Conservation (phyloP, 1,140 invertebrate genomes). For the Solenopsis invicta region DNA sequence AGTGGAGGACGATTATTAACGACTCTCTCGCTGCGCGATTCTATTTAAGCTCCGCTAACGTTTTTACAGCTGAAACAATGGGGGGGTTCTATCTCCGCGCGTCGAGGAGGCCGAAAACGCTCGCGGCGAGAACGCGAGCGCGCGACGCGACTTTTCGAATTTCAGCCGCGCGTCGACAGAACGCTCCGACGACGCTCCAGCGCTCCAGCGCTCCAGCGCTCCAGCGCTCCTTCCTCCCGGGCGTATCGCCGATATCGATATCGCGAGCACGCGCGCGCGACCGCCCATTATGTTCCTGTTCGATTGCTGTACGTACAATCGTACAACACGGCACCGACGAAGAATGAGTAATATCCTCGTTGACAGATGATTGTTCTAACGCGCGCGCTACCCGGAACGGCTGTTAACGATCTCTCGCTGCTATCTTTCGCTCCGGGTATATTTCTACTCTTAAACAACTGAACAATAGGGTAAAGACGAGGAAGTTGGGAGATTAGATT, state of each 20-base stretch:
- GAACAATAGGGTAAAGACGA: constrained; percentile 7
- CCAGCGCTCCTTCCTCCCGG: background rate
- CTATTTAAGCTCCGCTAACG: constrained; percentile 62
- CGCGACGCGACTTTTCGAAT: constrained; percentile 32
- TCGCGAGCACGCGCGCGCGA: background rate
- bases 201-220: too few species aligned
- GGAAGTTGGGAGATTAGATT: constrained; percentile 8
- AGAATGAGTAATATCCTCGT: constrained; percentile 36
- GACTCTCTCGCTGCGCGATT: constrained; percentile 64
- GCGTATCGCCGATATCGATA: constrained; percentile 7
- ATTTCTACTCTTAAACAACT: background rate
- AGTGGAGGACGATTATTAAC: constrained; percentile 76
- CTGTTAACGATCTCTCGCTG: constrained; percentile 1
- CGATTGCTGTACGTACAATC: constrained; percentile 22
- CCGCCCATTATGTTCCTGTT: background rate
- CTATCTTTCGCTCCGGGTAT: background rate
- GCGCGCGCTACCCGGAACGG: background rate
- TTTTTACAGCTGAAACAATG: constrained; percentile 32
- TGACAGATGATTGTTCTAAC: constrained; percentile 8
- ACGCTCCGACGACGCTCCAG: too few species aligned
- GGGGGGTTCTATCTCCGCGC: background rate
- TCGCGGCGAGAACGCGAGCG: constrained; percentile 23
- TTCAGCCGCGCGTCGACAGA: constrained; percentile 17
- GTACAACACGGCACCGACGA: background rate
- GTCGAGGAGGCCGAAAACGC: background rate